Evolutionary conservation across 2,113 vertebrate species (phyloP), one percentile per base, ranked within the genome.

Genomic region (Mastomys natalensis): DNA sequence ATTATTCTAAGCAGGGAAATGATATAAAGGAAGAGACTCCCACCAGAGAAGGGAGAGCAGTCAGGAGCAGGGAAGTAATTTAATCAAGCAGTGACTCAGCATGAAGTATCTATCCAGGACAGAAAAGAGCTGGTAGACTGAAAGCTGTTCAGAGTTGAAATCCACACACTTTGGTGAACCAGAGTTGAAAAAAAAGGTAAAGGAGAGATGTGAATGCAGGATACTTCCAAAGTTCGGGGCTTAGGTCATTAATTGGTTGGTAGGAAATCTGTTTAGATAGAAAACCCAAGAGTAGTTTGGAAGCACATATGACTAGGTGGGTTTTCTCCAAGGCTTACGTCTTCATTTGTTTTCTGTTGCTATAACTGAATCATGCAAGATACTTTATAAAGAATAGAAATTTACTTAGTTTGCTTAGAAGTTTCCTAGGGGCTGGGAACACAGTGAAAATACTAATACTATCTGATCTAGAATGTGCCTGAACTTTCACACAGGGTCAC

Each of bases 141-240:
- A 88, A 76, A 86, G 64, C 66, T 40, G 77, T 10, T 92, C 43
- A 84, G 45, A 93, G 4, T 5, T 48, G 29, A 51, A 80, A 45
- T 90, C 66, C 16, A 55, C 24, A 9, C 58, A 31, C 17, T 43
- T 87, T 89, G 10, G 62, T 45, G 55, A 78, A 58, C 66, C 4
- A 24, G 58, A 88, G 78, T 88, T 70, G 64, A 94, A 84, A n/a
- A 87, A 89, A 91, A 94, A n/a, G 51, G 43, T 82, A 66, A 76
- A 24, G 43, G 34, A 80, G 58, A 92, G 72, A 17, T 21, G 60
- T 78, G 48, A 43, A 15, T 88, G 21, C 24, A 85, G 21, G 55
- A 48, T 91, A 22, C 16, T 89, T 77, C 53, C 31, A 29, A 24
- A 19, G 17, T 55, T 84, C 94, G 70, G 29, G 53, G 62, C 29